Percentiles rank a stretch among this genome's conserved stretches.
These are phyloP conservation scores for Microctonus hyperodae DNA, from an alignment of 2,888 invertebrate species.

Conservation along the genomic window DNA sequence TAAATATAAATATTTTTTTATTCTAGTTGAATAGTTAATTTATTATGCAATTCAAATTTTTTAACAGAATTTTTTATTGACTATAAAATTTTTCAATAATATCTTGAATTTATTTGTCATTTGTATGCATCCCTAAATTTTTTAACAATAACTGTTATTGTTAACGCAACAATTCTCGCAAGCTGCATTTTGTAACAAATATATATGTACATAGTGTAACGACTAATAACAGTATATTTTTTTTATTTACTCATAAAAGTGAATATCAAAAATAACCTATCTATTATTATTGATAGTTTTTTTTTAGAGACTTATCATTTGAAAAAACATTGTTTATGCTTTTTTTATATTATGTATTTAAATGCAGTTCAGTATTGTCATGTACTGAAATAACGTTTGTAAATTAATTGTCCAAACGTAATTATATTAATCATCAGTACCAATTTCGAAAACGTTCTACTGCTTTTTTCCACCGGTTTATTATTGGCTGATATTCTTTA, in stretches of 20 bases:
- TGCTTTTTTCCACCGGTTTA: slow-evolving; percentile 68
- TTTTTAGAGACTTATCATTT: background rate
- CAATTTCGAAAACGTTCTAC: slow-evolving; percentile 68
- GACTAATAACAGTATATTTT: background rate
- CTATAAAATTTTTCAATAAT: too few relatives aligned
- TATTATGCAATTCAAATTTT: too few relatives aligned
- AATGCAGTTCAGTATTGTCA: background rate
- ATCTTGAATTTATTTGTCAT: too few relatives aligned
- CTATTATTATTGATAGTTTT: background rate
- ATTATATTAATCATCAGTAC: slow-evolving; percentile 61
- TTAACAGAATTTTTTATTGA: too few relatives aligned
- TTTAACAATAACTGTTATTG: too few relatives aligned
- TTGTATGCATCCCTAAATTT: too few relatives aligned
- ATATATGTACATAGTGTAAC: background rate
- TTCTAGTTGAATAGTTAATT: too few relatives aligned
- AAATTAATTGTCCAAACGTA: background rate
- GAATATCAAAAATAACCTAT: background rate
- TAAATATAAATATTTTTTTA: too few relatives aligned
- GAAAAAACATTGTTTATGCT: too few relatives aligned
- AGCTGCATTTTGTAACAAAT: background rate
- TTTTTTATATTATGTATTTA: background rate
- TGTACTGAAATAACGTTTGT: background rate
- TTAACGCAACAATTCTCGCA: too few relatives aligned
- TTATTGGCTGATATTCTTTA: slow-evolving; percentile 52
- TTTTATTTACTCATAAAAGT: background rate